A percentile compares a stretch with the other conserved stretches of the same genome.
Conservation (phyloP, 2,113 vertebrate species). For the Ursus arctos region DNA sequence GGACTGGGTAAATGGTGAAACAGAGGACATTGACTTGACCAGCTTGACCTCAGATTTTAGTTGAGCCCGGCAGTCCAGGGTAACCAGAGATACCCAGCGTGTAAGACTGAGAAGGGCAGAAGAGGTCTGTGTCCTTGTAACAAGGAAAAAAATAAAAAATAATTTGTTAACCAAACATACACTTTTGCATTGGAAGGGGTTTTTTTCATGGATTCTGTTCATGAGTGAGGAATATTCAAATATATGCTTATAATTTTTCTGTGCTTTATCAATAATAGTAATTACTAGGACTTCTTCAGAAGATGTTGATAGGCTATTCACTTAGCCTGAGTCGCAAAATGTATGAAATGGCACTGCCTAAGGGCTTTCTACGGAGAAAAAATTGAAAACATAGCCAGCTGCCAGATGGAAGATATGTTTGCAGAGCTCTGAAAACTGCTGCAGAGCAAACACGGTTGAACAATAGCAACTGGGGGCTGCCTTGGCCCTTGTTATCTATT, state of each 20-base stretch:
- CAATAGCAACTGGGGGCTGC: constrained; percentile 46
- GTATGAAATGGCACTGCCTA: constrained; percentile 58
- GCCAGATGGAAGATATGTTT: constrained; percentile 80
- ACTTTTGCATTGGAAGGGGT: neutral
- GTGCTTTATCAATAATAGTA: constrained; percentile 48
- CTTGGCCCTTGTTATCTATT: constrained; percentile 41
- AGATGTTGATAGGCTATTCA: constrained; percentile 41
- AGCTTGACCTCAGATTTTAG: neutral
- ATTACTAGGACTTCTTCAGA: constrained; percentile 46
- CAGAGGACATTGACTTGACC: neutral
- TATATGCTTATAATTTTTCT: constrained; percentile 20
- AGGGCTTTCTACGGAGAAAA: constrained; percentile 51
- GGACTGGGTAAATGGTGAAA: neutral
- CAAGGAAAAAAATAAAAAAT: neutral
- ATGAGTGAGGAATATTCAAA: constrained; percentile 10
- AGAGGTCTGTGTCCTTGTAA: neutral
- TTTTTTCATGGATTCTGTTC: neutral
- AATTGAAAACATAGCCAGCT: constrained; percentile 49
- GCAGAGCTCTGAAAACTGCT: constrained; percentile 64
- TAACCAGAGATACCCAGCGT: neutral
- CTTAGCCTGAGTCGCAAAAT: constrained; percentile 63
- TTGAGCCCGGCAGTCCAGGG: neutral
- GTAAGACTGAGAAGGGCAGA: neutral
- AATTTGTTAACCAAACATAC: neutral
- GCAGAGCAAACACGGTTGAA: constrained; percentile 41